Percentiles rank a stretch among this genome's conserved stretches.
Conservation (phyloP, 2,888 invertebrate species). For the Nesidiocoris tenuis region DNA sequence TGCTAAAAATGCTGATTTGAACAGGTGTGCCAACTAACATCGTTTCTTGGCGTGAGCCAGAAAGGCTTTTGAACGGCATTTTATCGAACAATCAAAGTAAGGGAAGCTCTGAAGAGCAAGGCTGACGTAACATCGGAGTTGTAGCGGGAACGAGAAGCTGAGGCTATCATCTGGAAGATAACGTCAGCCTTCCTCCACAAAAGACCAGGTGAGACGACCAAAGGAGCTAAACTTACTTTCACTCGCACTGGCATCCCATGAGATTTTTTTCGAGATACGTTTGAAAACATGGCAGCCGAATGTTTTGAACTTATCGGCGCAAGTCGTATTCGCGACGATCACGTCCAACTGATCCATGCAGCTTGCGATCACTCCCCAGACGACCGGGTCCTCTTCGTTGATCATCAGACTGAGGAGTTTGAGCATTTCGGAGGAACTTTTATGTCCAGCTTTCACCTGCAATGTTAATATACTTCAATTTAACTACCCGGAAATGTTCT, state of each 20-base stretch:
- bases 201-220: no score
- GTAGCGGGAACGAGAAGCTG: no score
- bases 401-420: constrained; percentile 80
- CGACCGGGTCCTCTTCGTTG: constrained; percentile 87
- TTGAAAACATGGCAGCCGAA: constrained; percentile 74
- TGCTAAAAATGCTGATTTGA: no score
- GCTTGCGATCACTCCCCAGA: constrained; percentile 79
- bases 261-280: constrained; percentile 70
- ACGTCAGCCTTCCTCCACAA: no score
- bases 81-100: background rate
- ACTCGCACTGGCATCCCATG: constrained; percentile 79
- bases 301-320: constrained; percentile 68
- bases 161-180: no score
- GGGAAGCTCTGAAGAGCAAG: no score
- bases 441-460: constrained; percentile 74
- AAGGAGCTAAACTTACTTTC: constrained; percentile 71
- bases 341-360: constrained; percentile 74
- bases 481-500: no score
- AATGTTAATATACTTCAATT: background rate
- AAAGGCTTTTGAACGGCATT: background rate
- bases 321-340: constrained; percentile 76
- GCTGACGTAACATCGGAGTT: no score
- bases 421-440: constrained; percentile 76
- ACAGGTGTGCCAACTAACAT: no score
- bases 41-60: no score